Conservation (phyloP, 2,113 vertebrate species). For the Heterocephalus glaber region DNA sequence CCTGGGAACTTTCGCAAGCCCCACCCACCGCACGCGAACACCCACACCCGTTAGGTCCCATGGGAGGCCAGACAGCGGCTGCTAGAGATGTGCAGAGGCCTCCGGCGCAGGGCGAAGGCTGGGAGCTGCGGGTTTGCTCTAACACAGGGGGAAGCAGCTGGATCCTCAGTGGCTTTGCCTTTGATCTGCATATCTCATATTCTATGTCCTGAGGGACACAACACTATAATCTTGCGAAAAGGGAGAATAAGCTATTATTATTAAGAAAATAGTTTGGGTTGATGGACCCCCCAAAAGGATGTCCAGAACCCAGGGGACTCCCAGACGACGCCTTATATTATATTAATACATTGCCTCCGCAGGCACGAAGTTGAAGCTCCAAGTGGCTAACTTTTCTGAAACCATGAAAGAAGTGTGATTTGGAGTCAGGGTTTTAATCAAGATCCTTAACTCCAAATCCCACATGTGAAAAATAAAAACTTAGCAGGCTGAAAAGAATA, state of each 20-base stretch:
- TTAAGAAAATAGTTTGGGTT: not conserved
- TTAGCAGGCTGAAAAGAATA: not conserved
- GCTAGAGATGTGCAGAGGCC: not conserved
- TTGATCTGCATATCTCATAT: not conserved
- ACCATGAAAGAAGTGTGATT: not conserved
- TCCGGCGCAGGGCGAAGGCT: not conserved
- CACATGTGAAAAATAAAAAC: not conserved
- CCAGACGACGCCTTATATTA: not conserved
- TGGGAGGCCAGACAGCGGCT: rapidly evolving
- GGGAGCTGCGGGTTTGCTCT: not conserved
- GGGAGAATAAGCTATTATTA: not conserved
- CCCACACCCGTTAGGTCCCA: not conserved
- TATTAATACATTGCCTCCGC: not conserved
- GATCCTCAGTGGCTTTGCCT: not conserved
- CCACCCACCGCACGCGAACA: rapidly evolving
- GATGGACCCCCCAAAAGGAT: not conserved
- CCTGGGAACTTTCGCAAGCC: not conserved
- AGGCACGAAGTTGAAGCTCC: not conserved
- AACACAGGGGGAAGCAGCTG: not conserved
- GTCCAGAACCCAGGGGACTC: not conserved
- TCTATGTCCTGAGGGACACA: not conserved
- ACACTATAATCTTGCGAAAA: not conserved
- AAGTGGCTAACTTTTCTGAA: not conserved
- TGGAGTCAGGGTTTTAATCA: not conserved
- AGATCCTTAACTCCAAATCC: not conserved